phyloP scores from a whole-genome alignment of 2,113 vertebrate genomes.

The Campylomormyrus tamandua region DNA sequence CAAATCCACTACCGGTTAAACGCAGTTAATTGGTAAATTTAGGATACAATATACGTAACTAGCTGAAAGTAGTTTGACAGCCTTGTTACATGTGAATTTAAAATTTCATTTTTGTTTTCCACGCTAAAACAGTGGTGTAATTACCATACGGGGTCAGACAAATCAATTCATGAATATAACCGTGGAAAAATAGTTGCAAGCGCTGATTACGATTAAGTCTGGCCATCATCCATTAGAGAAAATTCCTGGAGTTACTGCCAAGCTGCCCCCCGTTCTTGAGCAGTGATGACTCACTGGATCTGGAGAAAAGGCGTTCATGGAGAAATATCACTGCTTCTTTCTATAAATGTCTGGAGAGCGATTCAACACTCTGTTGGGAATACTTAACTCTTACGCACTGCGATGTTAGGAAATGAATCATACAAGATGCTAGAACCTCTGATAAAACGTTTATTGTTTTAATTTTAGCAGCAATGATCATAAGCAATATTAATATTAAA shows the following conservation, averaged over 20 bases:
- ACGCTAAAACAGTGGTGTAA: background rate
- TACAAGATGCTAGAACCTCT: background rate
- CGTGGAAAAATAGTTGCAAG: background rate
- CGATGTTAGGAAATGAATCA: conserved; percentile 12
- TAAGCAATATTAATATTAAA: background rate
- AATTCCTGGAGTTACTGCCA: conserved; percentile 25
- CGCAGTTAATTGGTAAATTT: background rate
- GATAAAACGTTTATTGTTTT: conserved; percentile 3
- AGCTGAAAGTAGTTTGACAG: background rate
- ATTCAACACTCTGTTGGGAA: conserved; percentile 4
- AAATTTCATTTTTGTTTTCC: background rate
- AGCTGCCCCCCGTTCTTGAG: conserved; percentile 18
- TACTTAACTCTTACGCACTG: background rate
- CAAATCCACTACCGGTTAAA: background rate
- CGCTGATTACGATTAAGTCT: conserved; percentile 15
- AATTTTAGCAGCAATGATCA: background rate
- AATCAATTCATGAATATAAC: conserved; percentile 8
- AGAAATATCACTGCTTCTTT: background rate
- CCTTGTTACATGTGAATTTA: background rate
- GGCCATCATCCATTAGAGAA: conserved; percentile 14
- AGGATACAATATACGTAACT: background rate
- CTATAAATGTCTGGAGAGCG: conserved; percentile 17
- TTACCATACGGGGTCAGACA: background rate
- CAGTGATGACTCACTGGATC: conserved; percentile 29
- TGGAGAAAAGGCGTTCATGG: conserved; percentile 20